Conservation (phyloP, 2,113 vertebrate species). For the Pangasianodon gigas region DNA sequence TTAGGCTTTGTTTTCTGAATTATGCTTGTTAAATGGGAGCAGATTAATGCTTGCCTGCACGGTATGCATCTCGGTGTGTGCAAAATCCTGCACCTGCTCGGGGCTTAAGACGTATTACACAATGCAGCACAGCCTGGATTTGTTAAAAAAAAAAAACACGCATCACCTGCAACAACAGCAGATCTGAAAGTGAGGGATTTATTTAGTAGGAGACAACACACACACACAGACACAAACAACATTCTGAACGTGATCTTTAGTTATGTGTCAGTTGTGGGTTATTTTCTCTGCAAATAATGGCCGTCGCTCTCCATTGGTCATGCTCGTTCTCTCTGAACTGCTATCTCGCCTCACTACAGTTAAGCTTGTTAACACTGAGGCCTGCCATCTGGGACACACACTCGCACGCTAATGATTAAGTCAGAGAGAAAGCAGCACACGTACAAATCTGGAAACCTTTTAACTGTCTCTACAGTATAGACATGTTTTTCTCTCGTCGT, state of each 20-base stretch:
- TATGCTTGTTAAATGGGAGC: not conserved
- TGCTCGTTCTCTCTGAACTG: not conserved
- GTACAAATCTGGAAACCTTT: not conserved
- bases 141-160: not conserved
- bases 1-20: conserved; percentile 49
- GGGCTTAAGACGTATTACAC: not conserved
- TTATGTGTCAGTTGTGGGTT: not conserved
- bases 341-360: conserved; percentile 51
- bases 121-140: not conserved
- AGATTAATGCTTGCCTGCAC: not conserved
- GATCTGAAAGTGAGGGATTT: not conserved
- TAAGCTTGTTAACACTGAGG: conserved; percentile 49
- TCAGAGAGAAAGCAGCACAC: not conserved
- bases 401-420: conserved; percentile 40
- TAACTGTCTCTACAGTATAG: not conserved
- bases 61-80: not conserved
- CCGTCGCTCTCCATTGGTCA: not conserved
- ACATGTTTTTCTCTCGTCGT: not conserved
- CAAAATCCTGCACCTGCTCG: not conserved
- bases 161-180: too few species aligned
- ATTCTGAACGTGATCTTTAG: not conserved
- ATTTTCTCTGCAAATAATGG: conserved; percentile 30
- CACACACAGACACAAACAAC: not conserved
- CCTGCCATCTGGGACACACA: conserved; percentile 51
- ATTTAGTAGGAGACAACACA: too few species aligned